These are phyloP conservation scores for Nannospalax galili DNA, from an alignment of 2,113 vertebrate genomes.

Conservation along the genomic window DNA sequence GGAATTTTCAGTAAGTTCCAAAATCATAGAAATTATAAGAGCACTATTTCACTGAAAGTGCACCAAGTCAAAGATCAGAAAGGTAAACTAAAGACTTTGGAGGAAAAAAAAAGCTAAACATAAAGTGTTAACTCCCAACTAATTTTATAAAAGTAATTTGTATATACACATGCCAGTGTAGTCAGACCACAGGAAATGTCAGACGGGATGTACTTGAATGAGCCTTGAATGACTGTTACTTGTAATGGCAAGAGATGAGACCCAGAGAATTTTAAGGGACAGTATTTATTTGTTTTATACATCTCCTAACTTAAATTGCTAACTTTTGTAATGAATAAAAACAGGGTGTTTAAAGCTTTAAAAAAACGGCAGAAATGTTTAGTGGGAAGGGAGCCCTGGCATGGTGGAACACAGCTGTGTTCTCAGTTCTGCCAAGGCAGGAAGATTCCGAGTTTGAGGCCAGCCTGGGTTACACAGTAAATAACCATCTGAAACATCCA, in stretches of 20 bases:
- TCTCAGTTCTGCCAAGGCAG: background rate
- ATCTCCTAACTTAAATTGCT: background rate
- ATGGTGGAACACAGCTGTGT: background rate
- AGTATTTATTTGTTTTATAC: background rate
- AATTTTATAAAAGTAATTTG: background rate
- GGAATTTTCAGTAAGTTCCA: background rate
- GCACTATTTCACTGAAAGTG: no score
- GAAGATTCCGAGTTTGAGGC: background rate
- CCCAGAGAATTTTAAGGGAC: background rate
- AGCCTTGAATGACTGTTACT: background rate
- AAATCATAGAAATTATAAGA: background rate
- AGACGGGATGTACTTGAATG: background rate
- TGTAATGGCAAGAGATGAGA: background rate
- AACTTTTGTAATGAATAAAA: background rate
- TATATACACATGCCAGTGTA: background rate
- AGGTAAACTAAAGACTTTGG: background rate
- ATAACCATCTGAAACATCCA: background rate
- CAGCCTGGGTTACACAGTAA: background rate
- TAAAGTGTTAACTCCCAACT: background rate
- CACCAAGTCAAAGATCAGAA: background rate
- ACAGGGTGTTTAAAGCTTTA: background rate
- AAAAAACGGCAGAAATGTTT: background rate
- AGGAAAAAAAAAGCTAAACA: background rate
- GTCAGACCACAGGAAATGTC: background rate
- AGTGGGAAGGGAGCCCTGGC: background rate